These are phyloP conservation scores for Seriola rivoliana DNA, from an alignment of 2,113 vertebrate genomes.

Conservation along the genomic window DNA sequence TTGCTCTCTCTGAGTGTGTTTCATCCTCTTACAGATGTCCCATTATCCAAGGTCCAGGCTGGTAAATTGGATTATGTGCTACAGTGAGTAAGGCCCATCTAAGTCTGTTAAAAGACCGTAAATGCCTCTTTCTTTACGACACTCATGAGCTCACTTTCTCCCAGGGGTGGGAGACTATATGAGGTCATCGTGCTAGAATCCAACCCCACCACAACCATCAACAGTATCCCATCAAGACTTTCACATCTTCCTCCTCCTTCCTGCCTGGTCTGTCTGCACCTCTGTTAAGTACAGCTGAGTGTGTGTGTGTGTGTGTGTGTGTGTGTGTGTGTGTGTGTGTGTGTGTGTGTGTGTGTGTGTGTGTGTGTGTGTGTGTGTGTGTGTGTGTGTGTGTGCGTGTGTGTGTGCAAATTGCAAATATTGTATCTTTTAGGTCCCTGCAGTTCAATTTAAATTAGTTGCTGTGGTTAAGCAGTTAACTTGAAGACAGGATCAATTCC, in stretches of 20 bases:
- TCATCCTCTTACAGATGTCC: conserved; percentile 57
- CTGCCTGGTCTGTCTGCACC: neutral
- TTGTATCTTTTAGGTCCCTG: conserved; percentile 21
- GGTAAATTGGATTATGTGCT: conserved; percentile 65
- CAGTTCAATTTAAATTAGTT: conserved; percentile 26
- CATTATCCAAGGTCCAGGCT: conserved; percentile 43
- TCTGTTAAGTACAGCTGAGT: too few relatives aligned
- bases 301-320: neutral
- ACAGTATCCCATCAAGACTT: conserved; percentile 54
- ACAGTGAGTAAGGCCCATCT: conserved; percentile 55
- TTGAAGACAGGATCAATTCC: conserved; percentile 33
- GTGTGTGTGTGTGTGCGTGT: neutral
- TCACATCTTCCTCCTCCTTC: conserved; percentile 39
- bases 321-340: neutral
- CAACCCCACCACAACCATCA: conserved; percentile 50
- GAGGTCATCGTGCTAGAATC: conserved; percentile 76
- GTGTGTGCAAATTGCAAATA: neutral
- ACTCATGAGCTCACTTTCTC: conserved; percentile 80
- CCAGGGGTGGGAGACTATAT: conserved; percentile 63
- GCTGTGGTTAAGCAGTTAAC: conserved; percentile 12
- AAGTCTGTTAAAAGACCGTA: conserved; percentile 72
- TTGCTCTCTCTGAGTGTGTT: neutral
- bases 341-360: neutral
- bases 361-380: conserved; percentile 1
- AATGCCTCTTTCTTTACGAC: conserved; percentile 76